A percentile compares a stretch with the other conserved stretches of the same genome.
Conservation (phyloP, 1,140 invertebrate species). For the Colletes gigas region DNA sequence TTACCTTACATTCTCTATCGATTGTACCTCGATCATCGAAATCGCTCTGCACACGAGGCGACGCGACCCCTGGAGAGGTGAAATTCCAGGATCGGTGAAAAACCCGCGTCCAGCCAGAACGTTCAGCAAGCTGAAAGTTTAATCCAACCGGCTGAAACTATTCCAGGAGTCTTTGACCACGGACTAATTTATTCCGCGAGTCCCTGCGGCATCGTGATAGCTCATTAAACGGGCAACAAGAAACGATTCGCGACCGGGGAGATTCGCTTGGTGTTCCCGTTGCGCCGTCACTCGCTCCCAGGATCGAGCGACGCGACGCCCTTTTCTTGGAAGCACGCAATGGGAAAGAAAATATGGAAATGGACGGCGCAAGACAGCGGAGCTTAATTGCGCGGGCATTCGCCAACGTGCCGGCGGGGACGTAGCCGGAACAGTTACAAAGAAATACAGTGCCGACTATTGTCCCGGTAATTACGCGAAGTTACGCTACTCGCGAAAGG, state of each 20-base stretch:
- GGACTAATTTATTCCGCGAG: slow-evolving; percentile 46
- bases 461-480: slow-evolving; percentile 69
- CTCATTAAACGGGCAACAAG: slow-evolving; percentile 48
- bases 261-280: slow-evolving; percentile 4
- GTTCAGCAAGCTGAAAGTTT: too few relatives aligned
- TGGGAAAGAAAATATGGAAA: slow-evolving; percentile 73
- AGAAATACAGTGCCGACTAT: slow-evolving; percentile 66
- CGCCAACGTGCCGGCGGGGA: slow-evolving; percentile 31
- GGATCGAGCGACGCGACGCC: slow-evolving; percentile 33
- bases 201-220: slow-evolving; percentile 42
- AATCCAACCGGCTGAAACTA: neutral
- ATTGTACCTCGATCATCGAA: too few relatives aligned
- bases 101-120: too few relatives aligned
- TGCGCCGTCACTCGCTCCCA: slow-evolving; percentile 18
- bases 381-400: slow-evolving; percentile 66
- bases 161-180: slow-evolving; percentile 7
- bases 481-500: slow-evolving; percentile 43
- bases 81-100: too few relatives aligned
- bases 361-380: slow-evolving; percentile 46
- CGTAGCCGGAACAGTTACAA: slow-evolving; percentile 56
- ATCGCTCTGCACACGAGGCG: too few relatives aligned
- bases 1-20: too few relatives aligned
- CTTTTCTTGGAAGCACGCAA: slow-evolving; percentile 44
- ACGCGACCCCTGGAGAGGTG: too few relatives aligned
- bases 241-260: slow-evolving; percentile 39